Percentiles rank a stretch among this genome's conserved stretches.
Evolutionary conservation across 2,113 vertebrate genomes (phyloP).

Genomic region (Camarhynchus parvulus): DNA sequence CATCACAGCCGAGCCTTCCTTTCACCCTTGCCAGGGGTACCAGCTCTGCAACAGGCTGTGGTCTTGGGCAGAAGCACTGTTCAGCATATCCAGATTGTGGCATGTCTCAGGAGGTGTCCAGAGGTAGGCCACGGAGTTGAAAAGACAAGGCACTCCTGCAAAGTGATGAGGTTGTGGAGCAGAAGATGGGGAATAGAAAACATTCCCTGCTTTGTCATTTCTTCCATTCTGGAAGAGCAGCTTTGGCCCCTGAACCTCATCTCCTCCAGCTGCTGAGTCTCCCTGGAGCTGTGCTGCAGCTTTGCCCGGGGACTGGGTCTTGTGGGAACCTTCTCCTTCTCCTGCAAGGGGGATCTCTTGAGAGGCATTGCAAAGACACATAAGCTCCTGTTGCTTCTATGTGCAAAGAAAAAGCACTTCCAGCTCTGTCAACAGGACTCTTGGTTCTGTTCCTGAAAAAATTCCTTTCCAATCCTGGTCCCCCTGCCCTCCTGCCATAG

Average conservation of each 20-base stretch:
- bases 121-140: background rate
- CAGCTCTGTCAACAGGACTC: background rate
- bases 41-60: background rate
- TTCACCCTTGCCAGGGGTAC: background rate
- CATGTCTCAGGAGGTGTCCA: background rate
- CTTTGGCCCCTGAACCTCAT: background rate
- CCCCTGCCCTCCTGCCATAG: background rate
- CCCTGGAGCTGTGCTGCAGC: background rate
- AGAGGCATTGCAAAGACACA: background rate
- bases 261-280: background rate
- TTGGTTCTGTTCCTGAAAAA: background rate
- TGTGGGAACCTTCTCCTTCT: background rate
- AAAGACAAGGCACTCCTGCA: background rate
- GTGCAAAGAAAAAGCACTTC: background rate
- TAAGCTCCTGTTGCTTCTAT: rapidly evolving
- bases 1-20: background rate
- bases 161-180: background rate
- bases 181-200: background rate
- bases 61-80: background rate
- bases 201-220: background rate
- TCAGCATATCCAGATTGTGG: rapidly evolving
- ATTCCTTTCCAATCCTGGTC: background rate
- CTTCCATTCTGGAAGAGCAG: background rate
- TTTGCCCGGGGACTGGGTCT: background rate
- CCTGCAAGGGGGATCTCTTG: background rate